Conservation (phyloP, 2,113 vertebrate species). For the Genyomyrus donnyi region DNA sequence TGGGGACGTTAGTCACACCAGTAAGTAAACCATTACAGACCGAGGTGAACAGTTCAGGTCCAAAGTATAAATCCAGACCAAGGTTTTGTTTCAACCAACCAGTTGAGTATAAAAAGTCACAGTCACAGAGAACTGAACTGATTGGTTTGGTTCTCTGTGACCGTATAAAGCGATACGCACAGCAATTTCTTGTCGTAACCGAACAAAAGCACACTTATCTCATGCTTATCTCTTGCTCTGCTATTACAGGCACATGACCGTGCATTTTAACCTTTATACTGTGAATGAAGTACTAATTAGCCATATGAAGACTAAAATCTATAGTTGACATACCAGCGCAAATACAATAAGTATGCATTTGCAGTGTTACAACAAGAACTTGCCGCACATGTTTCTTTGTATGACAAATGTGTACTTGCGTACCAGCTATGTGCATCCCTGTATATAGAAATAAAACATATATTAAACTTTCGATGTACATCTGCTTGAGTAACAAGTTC, state of each 20-base stretch:
- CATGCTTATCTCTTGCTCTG: neutral
- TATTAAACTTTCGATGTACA: neutral
- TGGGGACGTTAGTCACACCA: neutral
- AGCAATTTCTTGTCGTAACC: neutral
- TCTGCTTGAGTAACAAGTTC: neutral
- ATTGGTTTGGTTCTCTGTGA: neutral
- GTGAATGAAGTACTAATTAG: neutral
- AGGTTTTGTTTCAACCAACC: neutral
- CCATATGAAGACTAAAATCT: neutral
- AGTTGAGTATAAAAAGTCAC: neutral
- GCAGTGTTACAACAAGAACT: neutral
- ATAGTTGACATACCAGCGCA: neutral
- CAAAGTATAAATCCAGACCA: neutral
- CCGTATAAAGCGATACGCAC: neutral
- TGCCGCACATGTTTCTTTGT: neutral
- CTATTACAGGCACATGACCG: neutral
- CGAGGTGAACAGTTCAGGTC: neutral
- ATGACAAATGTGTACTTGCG: neutral
- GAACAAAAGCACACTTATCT: neutral
- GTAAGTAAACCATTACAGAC: neutral
- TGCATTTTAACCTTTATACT: neutral
- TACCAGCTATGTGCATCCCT: neutral
- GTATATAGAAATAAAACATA: neutral
- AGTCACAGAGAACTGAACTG: neutral
- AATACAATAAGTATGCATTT: neutral